Conservation (phyloP, 1,140 invertebrate genomes). For the Drosophila triauraria region DNA sequence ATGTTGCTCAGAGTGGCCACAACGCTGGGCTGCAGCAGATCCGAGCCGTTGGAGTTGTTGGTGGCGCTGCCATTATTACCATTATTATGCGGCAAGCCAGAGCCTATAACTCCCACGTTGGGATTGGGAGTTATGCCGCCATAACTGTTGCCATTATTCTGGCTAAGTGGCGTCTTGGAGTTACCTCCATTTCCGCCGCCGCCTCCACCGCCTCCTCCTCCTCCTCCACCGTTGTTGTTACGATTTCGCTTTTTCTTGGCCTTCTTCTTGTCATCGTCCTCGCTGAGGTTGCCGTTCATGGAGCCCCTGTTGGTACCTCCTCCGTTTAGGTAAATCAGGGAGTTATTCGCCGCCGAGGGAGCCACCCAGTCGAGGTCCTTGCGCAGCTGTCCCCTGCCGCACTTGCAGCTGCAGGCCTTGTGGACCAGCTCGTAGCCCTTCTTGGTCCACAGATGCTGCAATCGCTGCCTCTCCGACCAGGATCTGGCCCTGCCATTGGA, state of each 20-base stretch:
- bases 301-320: conserved; percentile 16
- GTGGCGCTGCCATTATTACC: conserved; percentile 47
- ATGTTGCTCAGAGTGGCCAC: conserved; percentile 69
- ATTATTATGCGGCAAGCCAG: conserved; percentile 73
- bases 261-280: conserved; percentile 87
- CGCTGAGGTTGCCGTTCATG: conserved; percentile 52
- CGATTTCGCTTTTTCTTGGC: conserved; percentile 91
- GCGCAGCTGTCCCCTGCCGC: conserved; percentile 95
- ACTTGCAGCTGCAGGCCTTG: conserved; percentile 94
- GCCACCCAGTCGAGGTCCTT: conserved; percentile 96
- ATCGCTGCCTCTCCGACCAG: conserved; percentile 96
- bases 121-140: conserved; percentile 62
- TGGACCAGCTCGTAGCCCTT: conserved; percentile 98
- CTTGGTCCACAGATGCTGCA: conserved; percentile 98
- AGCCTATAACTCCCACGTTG: conserved; percentile 81
- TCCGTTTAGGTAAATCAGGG: conserved; percentile 35
- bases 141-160: conserved; percentile 48
- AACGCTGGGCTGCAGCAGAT: conserved; percentile 49
- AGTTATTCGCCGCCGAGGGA: conserved; percentile 84
- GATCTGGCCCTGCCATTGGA: conserved; percentile 95
- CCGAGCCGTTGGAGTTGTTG: conserved; percentile 17
- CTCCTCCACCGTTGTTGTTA: conserved; percentile 66
- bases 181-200: conserved; percentile 5
- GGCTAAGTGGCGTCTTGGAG: conserved; percentile 45
- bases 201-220: background rate